Conservation (phyloP, 2,113 vertebrate genomes). For the Thalassarche chlororhynchos region DNA sequence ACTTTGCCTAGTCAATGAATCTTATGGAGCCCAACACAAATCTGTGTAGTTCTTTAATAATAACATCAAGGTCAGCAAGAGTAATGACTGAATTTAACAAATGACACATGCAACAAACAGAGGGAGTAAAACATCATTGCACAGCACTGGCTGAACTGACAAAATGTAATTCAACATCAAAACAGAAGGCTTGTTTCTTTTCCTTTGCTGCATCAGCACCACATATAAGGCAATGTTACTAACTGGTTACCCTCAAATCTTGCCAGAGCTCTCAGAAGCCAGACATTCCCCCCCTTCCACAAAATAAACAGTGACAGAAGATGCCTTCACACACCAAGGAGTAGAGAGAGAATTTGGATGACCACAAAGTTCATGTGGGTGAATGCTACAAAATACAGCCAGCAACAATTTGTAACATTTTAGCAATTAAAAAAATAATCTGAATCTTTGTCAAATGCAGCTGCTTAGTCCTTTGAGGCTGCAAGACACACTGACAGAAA, state of each 20-base stretch:
- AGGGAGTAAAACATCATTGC: background rate
- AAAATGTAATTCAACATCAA: background rate
- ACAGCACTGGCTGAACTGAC: background rate
- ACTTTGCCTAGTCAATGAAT: background rate
- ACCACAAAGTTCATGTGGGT: background rate
- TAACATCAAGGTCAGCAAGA: slow-evolving; percentile 40
- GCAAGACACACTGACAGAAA: background rate
- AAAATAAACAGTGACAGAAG: background rate
- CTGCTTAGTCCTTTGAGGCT: slow-evolving; percentile 3
- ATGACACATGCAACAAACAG: slow-evolving; percentile 30
- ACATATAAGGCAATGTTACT: rapidly evolving
- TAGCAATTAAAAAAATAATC: background rate
- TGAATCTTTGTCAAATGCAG: background rate
- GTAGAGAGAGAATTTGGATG: background rate
- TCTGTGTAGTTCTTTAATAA: slow-evolving; percentile 63
- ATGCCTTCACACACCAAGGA: background rate
- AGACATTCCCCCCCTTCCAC: background rate
- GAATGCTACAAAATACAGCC: background rate
- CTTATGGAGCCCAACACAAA: background rate
- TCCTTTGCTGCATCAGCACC: background rate
- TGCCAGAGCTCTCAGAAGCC: background rate
- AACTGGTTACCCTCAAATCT: background rate
- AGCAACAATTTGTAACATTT: background rate
- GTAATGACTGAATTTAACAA: slow-evolving; percentile 45
- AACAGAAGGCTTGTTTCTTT: background rate